Percentiles rank a stretch among this genome's conserved stretches.
Conservation (phyloP, 2,113 vertebrate species). For the Polyodon spathula region DNA sequence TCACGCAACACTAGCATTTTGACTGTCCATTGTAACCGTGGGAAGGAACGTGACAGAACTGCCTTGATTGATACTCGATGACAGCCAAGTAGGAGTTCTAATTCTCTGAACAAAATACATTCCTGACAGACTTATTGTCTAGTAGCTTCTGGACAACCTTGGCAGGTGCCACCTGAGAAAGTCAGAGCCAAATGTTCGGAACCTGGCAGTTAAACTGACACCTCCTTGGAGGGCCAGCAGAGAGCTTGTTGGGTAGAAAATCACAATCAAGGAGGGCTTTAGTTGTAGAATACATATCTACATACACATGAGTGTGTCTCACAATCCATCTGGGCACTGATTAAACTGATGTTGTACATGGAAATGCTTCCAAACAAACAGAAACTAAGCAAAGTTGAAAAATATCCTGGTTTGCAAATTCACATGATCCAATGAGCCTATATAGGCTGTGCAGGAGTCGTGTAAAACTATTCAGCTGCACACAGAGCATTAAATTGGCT, state of each 20-base stretch:
- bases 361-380: too few species aligned
- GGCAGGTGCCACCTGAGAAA: conserved; percentile 1
- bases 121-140: not conserved
- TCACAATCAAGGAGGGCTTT: too few species aligned
- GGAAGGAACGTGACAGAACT: not conserved
- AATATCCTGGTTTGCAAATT: too few species aligned
- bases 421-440: too few species aligned
- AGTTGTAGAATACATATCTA: too few species aligned
- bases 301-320: too few species aligned
- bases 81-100: not conserved
- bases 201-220: not conserved
- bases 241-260: not conserved
- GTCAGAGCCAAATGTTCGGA: not conserved
- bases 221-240: not conserved
- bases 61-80: not conserved
- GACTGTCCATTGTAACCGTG: not conserved
- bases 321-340: too few species aligned
- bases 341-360: too few species aligned
- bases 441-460: too few species aligned
- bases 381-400: too few species aligned
- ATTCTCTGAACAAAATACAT: not conserved
- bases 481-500: too few species aligned
- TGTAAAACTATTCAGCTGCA: too few species aligned
- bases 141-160: not conserved
- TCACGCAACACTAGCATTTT: not conserved